Conservation (phyloP, 2,888 invertebrate genomes). For the Campoplex nolae region DNA sequence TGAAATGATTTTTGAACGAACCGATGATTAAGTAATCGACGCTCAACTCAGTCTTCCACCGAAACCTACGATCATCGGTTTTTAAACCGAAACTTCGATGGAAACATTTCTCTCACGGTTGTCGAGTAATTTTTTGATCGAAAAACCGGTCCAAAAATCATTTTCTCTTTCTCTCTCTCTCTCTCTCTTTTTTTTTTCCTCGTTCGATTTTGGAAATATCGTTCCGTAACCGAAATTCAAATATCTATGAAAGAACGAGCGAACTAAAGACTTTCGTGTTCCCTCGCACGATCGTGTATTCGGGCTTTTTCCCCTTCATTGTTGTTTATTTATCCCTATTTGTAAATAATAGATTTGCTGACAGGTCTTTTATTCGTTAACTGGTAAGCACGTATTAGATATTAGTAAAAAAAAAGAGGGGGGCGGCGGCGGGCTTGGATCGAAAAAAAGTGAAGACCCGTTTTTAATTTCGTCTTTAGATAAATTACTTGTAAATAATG, state of each 20-base stretch:
- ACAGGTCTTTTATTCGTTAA: conserved; percentile 69
- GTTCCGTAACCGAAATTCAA: conserved; percentile 5
- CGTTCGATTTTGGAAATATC: neutral
- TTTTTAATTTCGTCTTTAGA: conserved; percentile 64
- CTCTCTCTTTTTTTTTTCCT: conserved; percentile 14
- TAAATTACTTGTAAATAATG: conserved; percentile 68
- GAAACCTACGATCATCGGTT: conserved; percentile 45
- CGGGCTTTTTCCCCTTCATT: conserved; percentile 44
- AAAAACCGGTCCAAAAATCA: neutral
- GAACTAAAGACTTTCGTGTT: conserved; percentile 26
- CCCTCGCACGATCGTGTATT: conserved; percentile 28
- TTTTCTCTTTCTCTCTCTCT: neutral
- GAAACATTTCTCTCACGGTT: neutral
- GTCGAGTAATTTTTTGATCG: neutral
- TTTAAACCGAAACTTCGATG: conserved; percentile 34
- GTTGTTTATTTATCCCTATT: conserved; percentile 71
- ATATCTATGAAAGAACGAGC: conserved; percentile 26
- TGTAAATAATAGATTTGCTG: conserved; percentile 71
- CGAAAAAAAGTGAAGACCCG: neutral
- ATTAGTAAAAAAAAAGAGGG: conserved; percentile 40
- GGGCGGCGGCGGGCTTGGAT: neutral
- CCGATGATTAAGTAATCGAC: conserved; percentile 44
- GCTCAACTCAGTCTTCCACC: conserved; percentile 67
- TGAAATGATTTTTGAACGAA: conserved; percentile 34
- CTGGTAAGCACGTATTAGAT: conserved; percentile 62